Evolutionary conservation across 2,888 invertebrate species (phyloP).

Genomic region (Brachyopa scutellaris): DNA sequence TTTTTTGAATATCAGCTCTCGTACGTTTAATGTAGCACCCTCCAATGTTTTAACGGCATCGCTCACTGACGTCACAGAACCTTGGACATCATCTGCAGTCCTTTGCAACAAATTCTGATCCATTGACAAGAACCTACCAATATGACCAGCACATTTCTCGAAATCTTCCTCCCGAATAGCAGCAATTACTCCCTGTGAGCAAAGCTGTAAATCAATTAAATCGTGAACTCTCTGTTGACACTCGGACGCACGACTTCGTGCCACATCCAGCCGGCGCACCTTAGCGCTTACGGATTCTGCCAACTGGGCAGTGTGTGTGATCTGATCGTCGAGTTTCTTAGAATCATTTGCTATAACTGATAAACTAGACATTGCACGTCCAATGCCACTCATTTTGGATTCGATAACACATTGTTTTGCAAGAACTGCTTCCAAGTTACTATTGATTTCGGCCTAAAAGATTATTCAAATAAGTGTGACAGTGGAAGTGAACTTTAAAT

Average conservation of each 20-base stretch:
- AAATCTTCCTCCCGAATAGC: conserved; percentile 97
- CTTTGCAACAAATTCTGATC: conserved; percentile 91
- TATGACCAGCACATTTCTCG: conserved; percentile 97
- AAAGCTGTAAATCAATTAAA: conserved; percentile 95
- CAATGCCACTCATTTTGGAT: conserved; percentile 90
- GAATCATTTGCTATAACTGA: conserved; percentile 90
- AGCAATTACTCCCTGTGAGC: conserved; percentile 97
- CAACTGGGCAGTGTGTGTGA: conserved; percentile 92
- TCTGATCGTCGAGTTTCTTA: conserved; percentile 91
- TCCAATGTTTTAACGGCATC: conserved; percentile 84
- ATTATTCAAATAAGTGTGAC: conserved; percentile 2
- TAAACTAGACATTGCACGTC: conserved; percentile 91
- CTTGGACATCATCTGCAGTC: conserved; percentile 89
- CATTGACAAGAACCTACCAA: conserved; percentile 96
- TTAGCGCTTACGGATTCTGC: conserved; percentile 98
- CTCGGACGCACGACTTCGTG: conserved; percentile 93
- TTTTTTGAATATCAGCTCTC: conserved; percentile 85
- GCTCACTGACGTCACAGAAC: conserved; percentile 82
- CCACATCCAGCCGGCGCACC: conserved; percentile 95
- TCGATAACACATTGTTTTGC: conserved; percentile 89
- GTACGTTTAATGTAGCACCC: conserved; percentile 88
- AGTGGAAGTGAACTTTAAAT: neutral
- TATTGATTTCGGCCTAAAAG: conserved; percentile 86
- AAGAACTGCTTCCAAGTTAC: conserved; percentile 87
- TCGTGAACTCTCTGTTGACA: conserved; percentile 97